Conservation (phyloP, 2,797 vertebrate species). For the Lutjanus campechanus region DNA sequence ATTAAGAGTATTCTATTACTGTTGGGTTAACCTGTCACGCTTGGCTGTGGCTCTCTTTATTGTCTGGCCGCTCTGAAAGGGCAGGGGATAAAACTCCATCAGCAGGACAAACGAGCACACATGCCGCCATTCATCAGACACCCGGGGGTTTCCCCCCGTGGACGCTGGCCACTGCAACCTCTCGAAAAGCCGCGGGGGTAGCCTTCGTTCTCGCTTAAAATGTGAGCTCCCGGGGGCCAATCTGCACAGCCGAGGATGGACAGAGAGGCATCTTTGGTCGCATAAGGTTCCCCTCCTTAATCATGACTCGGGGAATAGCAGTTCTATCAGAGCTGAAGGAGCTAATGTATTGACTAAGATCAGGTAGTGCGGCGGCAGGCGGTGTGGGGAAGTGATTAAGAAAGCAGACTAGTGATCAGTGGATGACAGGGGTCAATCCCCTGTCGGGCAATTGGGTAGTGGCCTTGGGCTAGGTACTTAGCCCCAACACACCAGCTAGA, state of each 20-base stretch:
- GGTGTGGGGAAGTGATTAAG: conserved; percentile 74
- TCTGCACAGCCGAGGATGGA: conserved; percentile 3
- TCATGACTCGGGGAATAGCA: conserved; percentile 48
- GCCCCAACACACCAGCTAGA: conserved; percentile 49
- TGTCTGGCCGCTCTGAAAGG: conserved; percentile 79
- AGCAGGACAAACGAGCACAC: conserved; percentile 76
- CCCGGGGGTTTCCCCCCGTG: conserved; percentile 33
- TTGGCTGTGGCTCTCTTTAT: conserved; percentile 78
- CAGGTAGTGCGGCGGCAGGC: conserved; percentile 49
- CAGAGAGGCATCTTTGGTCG: conserved; percentile 16
- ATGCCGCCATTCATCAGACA: conserved; percentile 70
- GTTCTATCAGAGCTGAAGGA: conserved; percentile 44
- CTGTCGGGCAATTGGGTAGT: conserved; percentile 65
- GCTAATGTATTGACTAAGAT: conserved; percentile 63
- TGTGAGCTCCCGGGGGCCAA: conserved; percentile 38
- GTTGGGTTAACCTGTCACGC: conserved; percentile 82
- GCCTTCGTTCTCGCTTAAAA: conserved; percentile 32
- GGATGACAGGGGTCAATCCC: conserved; percentile 78
- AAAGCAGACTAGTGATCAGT: conserved; percentile 71
- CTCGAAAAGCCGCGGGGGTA: background rate
- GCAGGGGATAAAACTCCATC: conserved; percentile 83
- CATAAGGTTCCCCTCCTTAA: conserved; percentile 37
- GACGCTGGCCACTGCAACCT: background rate
- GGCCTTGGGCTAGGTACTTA: conserved; percentile 70
- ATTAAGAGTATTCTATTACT: conserved; percentile 79